Evolutionary conservation across 2,113 vertebrate species (phyloP).

Genomic region (Cromileptes altivelis): DNA sequence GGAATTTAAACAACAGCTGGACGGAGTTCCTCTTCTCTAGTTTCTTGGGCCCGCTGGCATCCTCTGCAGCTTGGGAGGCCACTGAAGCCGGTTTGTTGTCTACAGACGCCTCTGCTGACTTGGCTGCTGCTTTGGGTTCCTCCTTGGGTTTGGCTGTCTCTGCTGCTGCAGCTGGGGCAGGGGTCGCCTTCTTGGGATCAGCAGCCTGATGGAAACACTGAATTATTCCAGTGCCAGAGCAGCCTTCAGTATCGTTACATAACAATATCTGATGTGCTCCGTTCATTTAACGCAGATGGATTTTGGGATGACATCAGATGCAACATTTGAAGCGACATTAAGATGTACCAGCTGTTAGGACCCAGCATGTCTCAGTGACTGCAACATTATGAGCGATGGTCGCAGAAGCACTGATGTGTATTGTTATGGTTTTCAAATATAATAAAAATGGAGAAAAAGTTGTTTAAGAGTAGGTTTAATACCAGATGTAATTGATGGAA

Average conservation of each 20-base stretch:
- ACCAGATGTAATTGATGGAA: slow-evolving; percentile 45
- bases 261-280: neutral
- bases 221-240: neutral
- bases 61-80: slow-evolving; percentile 81
- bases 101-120: slow-evolving; percentile 67
- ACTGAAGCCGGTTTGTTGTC: slow-evolving; percentile 74
- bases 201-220: slow-evolving; percentile 1
- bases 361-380: slow-evolving; percentile 18
- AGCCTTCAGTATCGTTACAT: neutral
- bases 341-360: slow-evolving; percentile 55
- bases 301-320: slow-evolving; percentile 9
- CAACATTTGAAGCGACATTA: slow-evolving; percentile 16
- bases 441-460: slow-evolving; percentile 23
- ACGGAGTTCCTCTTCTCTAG: slow-evolving; percentile 94
- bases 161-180: slow-evolving; percentile 51
- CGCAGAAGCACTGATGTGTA: slow-evolving; percentile 4
- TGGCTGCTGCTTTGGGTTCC: slow-evolving; percentile 80
- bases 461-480: slow-evolving; percentile 53
- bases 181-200: slow-evolving; percentile 70
- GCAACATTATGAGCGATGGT: slow-evolving; percentile 22
- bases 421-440: slow-evolving; percentile 20
- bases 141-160: slow-evolving; percentile 82
- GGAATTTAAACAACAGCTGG: slow-evolving; percentile 92
- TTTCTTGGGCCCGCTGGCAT: slow-evolving; percentile 80
- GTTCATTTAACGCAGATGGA: slow-evolving; percentile 10